Evolutionary conservation across 2,113 vertebrate genomes (phyloP).

Genomic region (Tapirus terrestris): DNA sequence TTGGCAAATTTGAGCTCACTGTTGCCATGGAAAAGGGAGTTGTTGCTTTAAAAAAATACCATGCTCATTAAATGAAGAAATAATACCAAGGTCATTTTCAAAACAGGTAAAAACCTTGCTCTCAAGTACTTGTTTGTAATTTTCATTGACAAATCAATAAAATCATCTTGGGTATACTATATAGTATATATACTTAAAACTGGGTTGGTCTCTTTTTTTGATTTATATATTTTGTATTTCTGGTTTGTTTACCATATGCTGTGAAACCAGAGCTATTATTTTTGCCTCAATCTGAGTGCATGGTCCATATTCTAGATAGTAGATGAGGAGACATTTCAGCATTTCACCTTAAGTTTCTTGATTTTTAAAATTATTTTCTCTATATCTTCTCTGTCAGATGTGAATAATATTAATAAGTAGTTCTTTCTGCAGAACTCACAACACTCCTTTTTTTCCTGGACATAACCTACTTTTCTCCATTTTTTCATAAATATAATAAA

Average conservation of each 20-base stretch:
- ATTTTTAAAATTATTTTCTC: not conserved
- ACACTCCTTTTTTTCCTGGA: not conserved
- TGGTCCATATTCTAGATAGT: not conserved
- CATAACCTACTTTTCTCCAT: not conserved
- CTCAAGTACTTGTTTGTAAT: not conserved
- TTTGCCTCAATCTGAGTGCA: not conserved
- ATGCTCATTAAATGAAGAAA: not conserved
- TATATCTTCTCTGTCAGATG: not conserved
- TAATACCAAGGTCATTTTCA: not conserved
- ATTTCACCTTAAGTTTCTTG: not conserved
- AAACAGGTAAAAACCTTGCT: not conserved
- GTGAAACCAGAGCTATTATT: not conserved
- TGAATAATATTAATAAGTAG: not conserved
- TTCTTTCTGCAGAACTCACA: not conserved
- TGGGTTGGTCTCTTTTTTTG: not conserved
- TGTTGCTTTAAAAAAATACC: not conserved
- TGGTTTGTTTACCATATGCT: not conserved
- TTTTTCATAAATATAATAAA: not conserved
- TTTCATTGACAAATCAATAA: not conserved
- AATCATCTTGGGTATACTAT: not conserved
- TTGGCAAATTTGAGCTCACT: not conserved
- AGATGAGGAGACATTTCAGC: not conserved
- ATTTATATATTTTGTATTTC: not conserved
- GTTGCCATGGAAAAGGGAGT: not conserved
- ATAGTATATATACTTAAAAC: not conserved